Conservation (phyloP, 2,113 vertebrate species). For the Natator depressus region DNA sequence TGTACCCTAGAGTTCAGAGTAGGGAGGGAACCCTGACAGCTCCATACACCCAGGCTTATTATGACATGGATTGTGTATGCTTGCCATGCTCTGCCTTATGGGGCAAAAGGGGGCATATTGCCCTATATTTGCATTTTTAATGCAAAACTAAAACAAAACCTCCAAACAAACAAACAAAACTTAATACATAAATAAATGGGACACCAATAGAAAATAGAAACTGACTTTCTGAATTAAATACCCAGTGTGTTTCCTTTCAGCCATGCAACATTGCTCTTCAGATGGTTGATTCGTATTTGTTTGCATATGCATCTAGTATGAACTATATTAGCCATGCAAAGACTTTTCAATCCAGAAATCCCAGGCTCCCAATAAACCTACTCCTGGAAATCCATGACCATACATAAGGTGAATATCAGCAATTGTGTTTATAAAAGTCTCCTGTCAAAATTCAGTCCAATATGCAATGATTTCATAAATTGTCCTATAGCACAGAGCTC, state of each 20-base stretch:
- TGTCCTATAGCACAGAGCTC: neutral
- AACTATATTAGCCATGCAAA: neutral
- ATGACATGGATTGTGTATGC: neutral
- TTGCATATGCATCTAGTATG: neutral
- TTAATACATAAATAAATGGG: neutral
- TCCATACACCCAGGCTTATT: neutral
- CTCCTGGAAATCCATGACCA: neutral
- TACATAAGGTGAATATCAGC: neutral
- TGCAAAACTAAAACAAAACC: neutral
- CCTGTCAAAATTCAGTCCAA: neutral
- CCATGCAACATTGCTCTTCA: neutral
- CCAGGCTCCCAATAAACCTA: neutral
- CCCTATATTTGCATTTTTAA: neutral
- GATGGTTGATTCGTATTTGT: constrained; percentile 7
- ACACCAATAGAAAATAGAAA: constrained; percentile 35
- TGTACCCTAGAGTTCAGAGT: no score
- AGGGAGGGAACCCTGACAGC: no score
- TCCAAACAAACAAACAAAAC: constrained; percentile 9
- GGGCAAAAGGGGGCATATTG: neutral
- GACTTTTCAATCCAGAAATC: neutral
- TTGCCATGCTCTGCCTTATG: neutral
- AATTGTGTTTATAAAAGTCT: neutral
- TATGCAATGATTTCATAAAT: neutral
- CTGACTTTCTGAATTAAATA: constrained; percentile 38
- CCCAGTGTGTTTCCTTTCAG: constrained; percentile 1